Evolutionary conservation across 1,140 invertebrate genomes (phyloP).

Genomic region (Bombyx mandarina): DNA sequence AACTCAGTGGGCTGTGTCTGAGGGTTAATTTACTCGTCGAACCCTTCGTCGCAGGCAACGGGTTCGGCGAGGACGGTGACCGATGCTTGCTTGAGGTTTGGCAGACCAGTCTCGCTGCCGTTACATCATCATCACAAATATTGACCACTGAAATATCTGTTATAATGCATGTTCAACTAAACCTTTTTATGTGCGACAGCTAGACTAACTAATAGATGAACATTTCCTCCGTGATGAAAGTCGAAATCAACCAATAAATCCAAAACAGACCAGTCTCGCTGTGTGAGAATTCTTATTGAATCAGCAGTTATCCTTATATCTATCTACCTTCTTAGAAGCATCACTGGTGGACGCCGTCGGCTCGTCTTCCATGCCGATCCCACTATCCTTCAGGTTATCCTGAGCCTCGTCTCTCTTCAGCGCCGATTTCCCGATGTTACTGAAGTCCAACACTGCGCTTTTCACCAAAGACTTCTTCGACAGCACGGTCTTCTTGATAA

Average conservation of each 20-base stretch:
- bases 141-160: no score
- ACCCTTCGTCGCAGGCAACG: no score
- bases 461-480: constrained; percentile 56
- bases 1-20: no score
- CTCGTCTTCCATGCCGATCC: constrained; percentile 57
- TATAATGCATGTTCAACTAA: no score
- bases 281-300: not conserved
- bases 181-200: no score
- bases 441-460: constrained; percentile 56
- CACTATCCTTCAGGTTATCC: constrained; percentile 55
- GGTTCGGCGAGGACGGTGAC: no score
- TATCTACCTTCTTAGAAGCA: constrained; percentile 46
- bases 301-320: constrained; percentile 2
- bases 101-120: no score
- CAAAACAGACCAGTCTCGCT: not conserved
- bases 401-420: constrained; percentile 43
- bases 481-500: constrained; percentile 58
- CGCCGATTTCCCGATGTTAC: constrained; percentile 40
- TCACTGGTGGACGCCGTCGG: constrained; percentile 36
- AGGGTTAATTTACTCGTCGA: no score
- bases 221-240: not conserved
- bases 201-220: not conserved
- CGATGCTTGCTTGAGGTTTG: no score
- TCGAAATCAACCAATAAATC: not conserved
- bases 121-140: no score